Evolutionary conservation across 2,113 vertebrate genomes (phyloP).

Genomic region (Zosterops pallidus): DNA sequence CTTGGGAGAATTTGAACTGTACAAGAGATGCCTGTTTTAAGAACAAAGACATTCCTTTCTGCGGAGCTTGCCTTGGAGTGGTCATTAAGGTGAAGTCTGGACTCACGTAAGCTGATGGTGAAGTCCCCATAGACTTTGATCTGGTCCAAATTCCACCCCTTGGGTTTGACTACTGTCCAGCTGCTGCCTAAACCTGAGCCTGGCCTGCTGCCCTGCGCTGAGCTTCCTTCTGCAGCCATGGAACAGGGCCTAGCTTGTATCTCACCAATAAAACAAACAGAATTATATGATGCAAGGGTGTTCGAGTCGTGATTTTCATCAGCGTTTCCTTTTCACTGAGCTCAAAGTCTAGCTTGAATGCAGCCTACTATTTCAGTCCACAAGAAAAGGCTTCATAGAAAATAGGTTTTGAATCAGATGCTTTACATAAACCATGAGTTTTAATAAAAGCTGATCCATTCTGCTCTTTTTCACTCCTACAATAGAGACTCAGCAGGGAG

Average conservation of each 20-base stretch:
- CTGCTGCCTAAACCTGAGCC: not conserved
- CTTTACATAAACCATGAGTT: constrained; percentile 80
- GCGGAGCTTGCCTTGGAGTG: not conserved
- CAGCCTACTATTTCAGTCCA: constrained; percentile 65
- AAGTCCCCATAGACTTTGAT: not conserved
- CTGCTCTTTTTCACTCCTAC: constrained; percentile 66
- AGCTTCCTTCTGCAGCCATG: not conserved
- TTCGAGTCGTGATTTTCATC: constrained; percentile 63
- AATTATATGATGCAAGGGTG: constrained; percentile 41
- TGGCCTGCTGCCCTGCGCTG: not conserved
- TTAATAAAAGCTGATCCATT: constrained; percentile 73
- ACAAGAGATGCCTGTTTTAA: not conserved
- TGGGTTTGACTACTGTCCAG: not conserved
- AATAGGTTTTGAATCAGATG: constrained; percentile 78
- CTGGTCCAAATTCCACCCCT: not conserved
- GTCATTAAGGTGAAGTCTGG: not conserved
- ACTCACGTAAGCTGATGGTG: not conserved
- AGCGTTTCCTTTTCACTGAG: constrained; percentile 56
- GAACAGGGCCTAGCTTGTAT: not conserved
- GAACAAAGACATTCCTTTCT: not conserved
- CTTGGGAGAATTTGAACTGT: not conserved
- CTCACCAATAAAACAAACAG: constrained; percentile 47
- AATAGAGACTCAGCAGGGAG: constrained; percentile 29
- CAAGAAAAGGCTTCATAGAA: constrained; percentile 56
- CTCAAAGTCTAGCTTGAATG: constrained; percentile 60